Conservation (phyloP, 1,140 invertebrate genomes). For the Chrysoperla carnea region DNA sequence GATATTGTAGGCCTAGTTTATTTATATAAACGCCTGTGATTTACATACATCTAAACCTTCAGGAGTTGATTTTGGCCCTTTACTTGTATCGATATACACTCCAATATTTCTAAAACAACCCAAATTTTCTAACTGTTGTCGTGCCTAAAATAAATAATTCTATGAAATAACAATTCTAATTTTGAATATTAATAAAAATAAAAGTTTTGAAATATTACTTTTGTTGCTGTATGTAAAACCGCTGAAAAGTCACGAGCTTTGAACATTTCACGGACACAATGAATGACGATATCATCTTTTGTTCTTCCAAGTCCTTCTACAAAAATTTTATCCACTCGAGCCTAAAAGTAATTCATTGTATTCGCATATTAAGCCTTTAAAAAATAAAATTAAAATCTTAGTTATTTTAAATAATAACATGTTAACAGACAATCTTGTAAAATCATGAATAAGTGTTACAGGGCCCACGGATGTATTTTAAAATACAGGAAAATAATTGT, state of each 20-base stretch:
- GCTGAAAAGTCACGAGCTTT: constrained; percentile 45
- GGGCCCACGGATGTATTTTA: no score
- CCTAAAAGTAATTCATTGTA: constrained; percentile 11
- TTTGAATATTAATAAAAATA: background rate
- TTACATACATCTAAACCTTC: constrained; percentile 64
- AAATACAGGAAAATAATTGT: no score
- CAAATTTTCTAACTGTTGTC: constrained; percentile 49
- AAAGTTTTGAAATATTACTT: constrained; percentile 15
- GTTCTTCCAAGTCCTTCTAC: constrained; percentile 66
- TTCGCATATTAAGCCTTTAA: no score
- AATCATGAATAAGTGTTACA: no score
- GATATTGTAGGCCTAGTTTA: no score
- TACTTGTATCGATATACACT: constrained; percentile 68
- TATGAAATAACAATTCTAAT: background rate
- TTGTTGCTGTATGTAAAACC: constrained; percentile 37
- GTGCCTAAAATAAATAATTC: constrained; percentile 26
- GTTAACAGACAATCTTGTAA: no score
- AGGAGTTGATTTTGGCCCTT: constrained; percentile 42
- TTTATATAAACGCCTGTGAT: constrained; percentile 10
- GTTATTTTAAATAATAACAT: no score
- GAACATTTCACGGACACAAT: constrained; percentile 53
- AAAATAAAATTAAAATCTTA: no score
- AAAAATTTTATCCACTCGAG: constrained; percentile 57
- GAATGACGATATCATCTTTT: constrained; percentile 65
- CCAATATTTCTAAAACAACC: constrained; percentile 70